Conservation (phyloP, 30 jellyfish, hydroid and myxozoan species). For the Sanderia malayensis region DNA sequence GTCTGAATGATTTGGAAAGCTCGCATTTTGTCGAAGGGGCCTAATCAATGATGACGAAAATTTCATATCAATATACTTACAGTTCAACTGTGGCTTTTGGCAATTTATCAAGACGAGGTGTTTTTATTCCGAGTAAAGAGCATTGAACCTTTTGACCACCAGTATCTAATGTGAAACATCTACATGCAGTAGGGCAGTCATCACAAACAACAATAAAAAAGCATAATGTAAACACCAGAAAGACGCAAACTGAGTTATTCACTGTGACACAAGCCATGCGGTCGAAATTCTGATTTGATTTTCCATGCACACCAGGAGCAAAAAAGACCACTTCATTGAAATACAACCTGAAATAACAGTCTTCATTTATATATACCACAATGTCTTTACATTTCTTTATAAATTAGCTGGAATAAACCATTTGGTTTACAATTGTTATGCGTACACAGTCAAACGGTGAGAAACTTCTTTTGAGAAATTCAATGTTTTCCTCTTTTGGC, state of each 20-base stretch:
- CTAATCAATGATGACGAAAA: too few relatives aligned
- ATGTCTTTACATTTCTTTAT: neutral
- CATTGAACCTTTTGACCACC: conserved; percentile 38
- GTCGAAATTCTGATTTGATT: conserved; percentile 17
- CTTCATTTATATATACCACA: neutral
- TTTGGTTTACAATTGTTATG: neutral
- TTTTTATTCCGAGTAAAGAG: conserved; percentile 45
- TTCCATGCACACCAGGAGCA: conserved; percentile 58
- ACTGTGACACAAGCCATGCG: conserved; percentile 52
- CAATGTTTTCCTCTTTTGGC: neutral
- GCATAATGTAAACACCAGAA: conserved; percentile 23
- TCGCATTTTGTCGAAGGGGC: too few relatives aligned
- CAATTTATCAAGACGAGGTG: conserved; percentile 23
- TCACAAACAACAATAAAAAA: conserved; percentile 30
- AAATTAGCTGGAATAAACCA: neutral
- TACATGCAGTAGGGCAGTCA: conserved; percentile 54
- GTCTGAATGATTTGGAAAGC: too few relatives aligned
- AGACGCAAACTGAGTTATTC: conserved; percentile 30
- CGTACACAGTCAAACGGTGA: neutral
- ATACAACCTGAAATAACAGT: neutral
- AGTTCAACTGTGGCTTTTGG: conserved; percentile 57
- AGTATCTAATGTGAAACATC: conserved; percentile 17
- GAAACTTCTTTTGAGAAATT: neutral
- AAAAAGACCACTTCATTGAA: neutral
- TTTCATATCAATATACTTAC: conserved; percentile 59